Conservation (phyloP, 2,888 invertebrate genomes). For the Mesochorus sp. region DNA sequence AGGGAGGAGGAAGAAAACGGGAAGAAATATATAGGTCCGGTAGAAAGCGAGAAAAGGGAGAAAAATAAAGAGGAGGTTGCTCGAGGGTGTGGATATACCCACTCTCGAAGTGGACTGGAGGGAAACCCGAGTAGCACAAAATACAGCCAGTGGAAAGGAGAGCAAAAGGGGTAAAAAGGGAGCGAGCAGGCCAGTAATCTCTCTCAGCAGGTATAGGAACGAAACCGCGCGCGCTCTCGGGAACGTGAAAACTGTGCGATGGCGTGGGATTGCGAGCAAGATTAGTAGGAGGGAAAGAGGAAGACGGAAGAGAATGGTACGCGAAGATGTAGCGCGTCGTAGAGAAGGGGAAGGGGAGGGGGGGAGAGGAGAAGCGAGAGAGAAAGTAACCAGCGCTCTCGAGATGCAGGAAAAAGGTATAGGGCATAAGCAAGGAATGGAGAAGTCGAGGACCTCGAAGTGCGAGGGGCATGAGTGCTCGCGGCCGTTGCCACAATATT, state of each 20-base stretch:
- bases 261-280: constrained; percentile 56
- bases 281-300: constrained; percentile 49
- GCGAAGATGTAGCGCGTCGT: constrained; percentile 31
- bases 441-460: constrained; percentile 75
- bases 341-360: no score
- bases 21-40: constrained; percentile 50
- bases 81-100: constrained; percentile 47
- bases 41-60: constrained; percentile 40
- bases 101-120: constrained; percentile 32
- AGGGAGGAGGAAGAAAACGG: constrained; percentile 32
- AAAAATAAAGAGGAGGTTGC: constrained; percentile 49
- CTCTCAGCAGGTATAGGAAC: constrained; percentile 61
- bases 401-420: constrained; percentile 61
- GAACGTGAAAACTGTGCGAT: constrained; percentile 59
- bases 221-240: constrained; percentile 57
- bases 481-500: constrained; percentile 79
- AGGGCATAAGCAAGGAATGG: constrained; percentile 53
- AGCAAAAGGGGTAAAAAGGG: constrained; percentile 64
- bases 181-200: constrained; percentile 62
- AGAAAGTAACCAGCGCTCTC: constrained; percentile 57
- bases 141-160: constrained; percentile 54
- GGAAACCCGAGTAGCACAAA: constrained; percentile 48
- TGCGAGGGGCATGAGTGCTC: constrained; percentile 66
- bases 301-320: constrained; percentile 59
- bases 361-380: constrained; percentile 50